A percentile compares a stretch with the other conserved stretches of the same genome.
Evolutionary conservation across 2,797 vertebrate genomes (phyloP).

Genomic region (Syncerus caffer): DNA sequence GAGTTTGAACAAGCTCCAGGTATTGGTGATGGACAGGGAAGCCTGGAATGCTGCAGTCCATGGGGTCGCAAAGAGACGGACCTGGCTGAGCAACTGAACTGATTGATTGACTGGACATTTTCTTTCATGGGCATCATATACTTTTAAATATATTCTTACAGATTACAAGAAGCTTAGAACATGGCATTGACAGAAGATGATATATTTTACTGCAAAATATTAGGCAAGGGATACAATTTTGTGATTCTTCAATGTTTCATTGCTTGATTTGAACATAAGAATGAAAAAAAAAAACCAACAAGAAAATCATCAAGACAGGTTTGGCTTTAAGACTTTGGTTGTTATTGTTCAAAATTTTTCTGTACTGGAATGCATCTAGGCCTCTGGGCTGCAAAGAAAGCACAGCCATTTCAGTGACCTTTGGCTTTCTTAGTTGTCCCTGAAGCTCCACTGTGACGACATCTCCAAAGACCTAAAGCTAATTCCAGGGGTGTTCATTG

Average conservation of each 20-base stretch:
- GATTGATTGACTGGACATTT: neutral
- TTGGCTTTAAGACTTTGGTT: constrained; percentile 88
- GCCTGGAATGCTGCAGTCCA: neutral
- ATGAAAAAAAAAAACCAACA: constrained; percentile 46
- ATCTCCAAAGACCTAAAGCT: neutral
- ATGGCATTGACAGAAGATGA: constrained; percentile 56
- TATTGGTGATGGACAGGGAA: neutral
- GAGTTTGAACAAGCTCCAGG: neutral
- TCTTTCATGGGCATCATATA: constrained; percentile 65
- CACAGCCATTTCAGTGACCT: neutral
- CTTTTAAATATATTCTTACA: constrained; percentile 73
- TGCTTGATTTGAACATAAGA: constrained; percentile 1
- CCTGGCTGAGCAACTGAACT: neutral
- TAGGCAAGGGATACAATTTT: constrained; percentile 72
- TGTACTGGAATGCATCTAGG: neutral
- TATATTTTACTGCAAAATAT: constrained; percentile 76
- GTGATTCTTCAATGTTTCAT: constrained; percentile 67
- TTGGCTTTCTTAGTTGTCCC: neutral
- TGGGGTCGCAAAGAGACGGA: neutral
- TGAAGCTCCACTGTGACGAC: neutral
- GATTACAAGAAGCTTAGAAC: constrained; percentile 67
- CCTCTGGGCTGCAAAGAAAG: neutral
- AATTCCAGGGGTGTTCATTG: neutral
- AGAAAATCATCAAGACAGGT: constrained; percentile 49
- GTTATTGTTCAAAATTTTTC: neutral